Percentiles rank a stretch among this genome's conserved stretches.
Conservation (phyloP, 2,797 vertebrate genomes). For the Rhabdophis nuchalis region DNA sequence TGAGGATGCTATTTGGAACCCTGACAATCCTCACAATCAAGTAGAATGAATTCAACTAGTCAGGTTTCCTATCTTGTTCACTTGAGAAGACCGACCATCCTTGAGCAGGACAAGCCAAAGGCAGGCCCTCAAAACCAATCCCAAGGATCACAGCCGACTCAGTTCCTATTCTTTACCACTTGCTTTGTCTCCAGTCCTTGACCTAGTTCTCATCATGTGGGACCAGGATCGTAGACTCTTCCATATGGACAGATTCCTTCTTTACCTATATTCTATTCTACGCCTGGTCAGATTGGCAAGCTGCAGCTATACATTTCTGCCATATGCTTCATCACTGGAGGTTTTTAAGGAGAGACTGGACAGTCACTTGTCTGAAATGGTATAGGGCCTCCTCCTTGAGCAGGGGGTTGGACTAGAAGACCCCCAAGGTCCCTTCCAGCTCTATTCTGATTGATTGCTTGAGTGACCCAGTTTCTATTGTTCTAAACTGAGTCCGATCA, state of each 20-base stretch:
- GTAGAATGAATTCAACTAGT: not conserved
- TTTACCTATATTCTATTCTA: not conserved
- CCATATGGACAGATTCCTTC: not conserved
- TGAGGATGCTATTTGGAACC: too few species aligned
- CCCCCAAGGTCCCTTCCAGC: too few species aligned
- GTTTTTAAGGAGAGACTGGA: too few species aligned
- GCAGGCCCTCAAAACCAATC: not conserved
- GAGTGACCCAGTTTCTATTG: not conserved
- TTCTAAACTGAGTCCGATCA: not conserved
- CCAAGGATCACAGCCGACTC: not conserved
- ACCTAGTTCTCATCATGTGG: not conserved
- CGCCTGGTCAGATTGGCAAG: not conserved
- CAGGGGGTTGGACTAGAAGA: too few species aligned
- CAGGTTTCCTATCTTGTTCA: not conserved
- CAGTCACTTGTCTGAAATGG: too few species aligned
- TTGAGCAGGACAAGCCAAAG: not conserved
- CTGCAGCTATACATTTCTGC: not conserved
- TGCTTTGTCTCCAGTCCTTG: not conserved
- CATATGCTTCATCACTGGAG: not conserved
- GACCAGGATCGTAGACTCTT: not conserved
- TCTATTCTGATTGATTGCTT: too few species aligned
- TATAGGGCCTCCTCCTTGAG: too few species aligned
- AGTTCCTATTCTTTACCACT: not conserved
- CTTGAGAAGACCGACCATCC: not conserved
- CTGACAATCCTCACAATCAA: not conserved